Conservation (phyloP, 2,888 invertebrate species). For the Esperia sulphurella region DNA sequence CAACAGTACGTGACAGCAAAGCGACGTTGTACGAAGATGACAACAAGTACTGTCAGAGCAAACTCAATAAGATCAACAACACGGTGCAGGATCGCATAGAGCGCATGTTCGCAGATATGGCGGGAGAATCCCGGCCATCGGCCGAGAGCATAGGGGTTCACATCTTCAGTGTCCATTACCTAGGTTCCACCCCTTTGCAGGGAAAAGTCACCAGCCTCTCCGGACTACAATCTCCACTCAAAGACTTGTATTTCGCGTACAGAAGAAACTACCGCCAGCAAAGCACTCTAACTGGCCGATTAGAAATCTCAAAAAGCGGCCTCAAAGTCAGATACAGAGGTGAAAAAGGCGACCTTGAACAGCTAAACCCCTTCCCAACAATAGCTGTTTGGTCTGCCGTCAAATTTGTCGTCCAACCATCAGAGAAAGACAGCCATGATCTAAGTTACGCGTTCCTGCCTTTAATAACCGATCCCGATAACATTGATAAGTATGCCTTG, state of each 20-base stretch:
- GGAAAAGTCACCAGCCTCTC: conserved; percentile 90
- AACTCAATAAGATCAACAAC: conserved; percentile 72
- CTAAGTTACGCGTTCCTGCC: conserved; percentile 89
- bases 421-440: conserved; percentile 74
- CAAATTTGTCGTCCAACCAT: conserved; percentile 86
- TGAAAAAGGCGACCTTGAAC: conserved; percentile 80
- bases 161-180: conserved; percentile 86
- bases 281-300: conserved; percentile 75
- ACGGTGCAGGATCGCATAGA: conserved; percentile 93
- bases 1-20: conserved; percentile 47
- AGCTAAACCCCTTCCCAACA: conserved; percentile 90
- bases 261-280: conserved; percentile 75
- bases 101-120: conserved; percentile 89
- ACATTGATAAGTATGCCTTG: conserved; percentile 85
- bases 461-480: conserved; percentile 89
- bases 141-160: conserved; percentile 77
- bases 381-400: conserved; percentile 97
- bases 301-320: conserved; percentile 85
- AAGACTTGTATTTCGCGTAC: conserved; percentile 84
- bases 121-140: conserved; percentile 74
- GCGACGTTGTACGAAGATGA: conserved; percentile 62
- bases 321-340: conserved; percentile 85
- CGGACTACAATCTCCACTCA: conserved; percentile 89
- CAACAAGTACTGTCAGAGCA: conserved; percentile 59
- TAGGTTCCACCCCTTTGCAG: conserved; percentile 88